phyloP scores from a whole-genome alignment of 2,888 invertebrate species.

The Campoletis raptor region DNA sequence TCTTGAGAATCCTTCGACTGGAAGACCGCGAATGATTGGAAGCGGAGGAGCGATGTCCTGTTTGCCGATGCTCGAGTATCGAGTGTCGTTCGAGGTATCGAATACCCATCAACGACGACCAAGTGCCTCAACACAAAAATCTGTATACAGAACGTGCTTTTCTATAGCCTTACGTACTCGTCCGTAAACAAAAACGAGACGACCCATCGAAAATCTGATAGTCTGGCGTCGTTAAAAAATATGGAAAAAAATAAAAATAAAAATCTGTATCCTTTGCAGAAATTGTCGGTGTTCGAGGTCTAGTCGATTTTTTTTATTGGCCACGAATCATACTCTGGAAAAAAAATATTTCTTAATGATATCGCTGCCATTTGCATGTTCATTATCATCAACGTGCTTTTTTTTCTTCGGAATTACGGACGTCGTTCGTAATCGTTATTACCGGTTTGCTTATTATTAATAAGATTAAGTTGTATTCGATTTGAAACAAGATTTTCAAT shows the following conservation, averaged over 20 bases:
- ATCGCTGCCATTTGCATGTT: background rate
- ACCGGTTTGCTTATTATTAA: background rate
- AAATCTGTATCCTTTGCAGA: background rate
- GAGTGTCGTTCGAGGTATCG: constrained; percentile 62
- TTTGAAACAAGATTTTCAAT: constrained; percentile 18
- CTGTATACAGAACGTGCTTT: background rate
- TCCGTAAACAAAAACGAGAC: constrained; percentile 38
- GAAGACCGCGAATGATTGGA: constrained; percentile 53
- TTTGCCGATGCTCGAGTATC: constrained; percentile 47
- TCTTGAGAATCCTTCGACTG: constrained; percentile 50
- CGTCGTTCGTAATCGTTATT: background rate
- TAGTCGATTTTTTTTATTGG: background rate
- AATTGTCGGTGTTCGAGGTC: background rate
- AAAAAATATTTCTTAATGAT: background rate
- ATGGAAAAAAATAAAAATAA: too few species aligned
- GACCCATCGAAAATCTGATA: constrained; percentile 30
- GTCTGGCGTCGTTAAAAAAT: background rate
- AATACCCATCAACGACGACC: constrained; percentile 39
- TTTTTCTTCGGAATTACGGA: background rate
- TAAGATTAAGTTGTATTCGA: constrained; percentile 1
- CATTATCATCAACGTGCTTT: background rate
- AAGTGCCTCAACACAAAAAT: background rate
- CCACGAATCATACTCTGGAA: background rate
- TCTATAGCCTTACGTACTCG: constrained; percentile 7
- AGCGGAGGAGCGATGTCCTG: constrained; percentile 37